Evolutionary conservation across 2,888 invertebrate species (phyloP), one percentile per base, ranked within the genome.

Genomic region (Arge pagana): DNA sequence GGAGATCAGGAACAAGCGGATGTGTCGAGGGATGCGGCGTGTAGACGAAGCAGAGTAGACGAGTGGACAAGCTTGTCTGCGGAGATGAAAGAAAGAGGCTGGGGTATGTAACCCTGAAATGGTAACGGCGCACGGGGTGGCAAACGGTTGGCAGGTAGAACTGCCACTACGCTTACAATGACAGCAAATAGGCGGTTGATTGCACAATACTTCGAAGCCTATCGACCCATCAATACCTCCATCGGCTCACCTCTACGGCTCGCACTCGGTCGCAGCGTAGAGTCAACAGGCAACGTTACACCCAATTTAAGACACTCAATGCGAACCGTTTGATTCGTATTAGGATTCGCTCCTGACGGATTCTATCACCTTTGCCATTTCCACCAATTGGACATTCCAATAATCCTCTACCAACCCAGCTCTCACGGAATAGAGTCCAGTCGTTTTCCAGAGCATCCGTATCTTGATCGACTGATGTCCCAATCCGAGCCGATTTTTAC

Each of bases 151-250:
- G 42, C 28, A 30, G 28, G 30, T 42, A 42, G 28, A 30, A 19
- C 4, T 19, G 13, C 33, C 3, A 70, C 67, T 71, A 65, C 63
- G 66, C 67, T 64, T 62, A 74, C 72, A 74, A 74, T 74, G 74
- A 73, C 72, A 74, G 72, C 72, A 74, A 74, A 74, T 73, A 74
- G 72, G 72, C 72, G 72, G 74, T 74, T 74, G 74, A 74, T 74
- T 74, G 74, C 74, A 74, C 74, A 74, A 74, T 74, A 70, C 70
- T 64, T 63, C 62, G 67, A 68, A 74, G 72, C 72, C 72, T 74
- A 74, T 74, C 74, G 73, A 73, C 65, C 71, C 72, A 74, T 74
- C 73, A 71, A 45, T 45, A 40, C 24, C 24, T 13, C 11, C 15
- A 41, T 26, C 26, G 11, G 16, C 16, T 15, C 19, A 8, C 6